Conservation (phyloP, 2,797 vertebrate species). For the Sebastes wilsoni region DNA sequence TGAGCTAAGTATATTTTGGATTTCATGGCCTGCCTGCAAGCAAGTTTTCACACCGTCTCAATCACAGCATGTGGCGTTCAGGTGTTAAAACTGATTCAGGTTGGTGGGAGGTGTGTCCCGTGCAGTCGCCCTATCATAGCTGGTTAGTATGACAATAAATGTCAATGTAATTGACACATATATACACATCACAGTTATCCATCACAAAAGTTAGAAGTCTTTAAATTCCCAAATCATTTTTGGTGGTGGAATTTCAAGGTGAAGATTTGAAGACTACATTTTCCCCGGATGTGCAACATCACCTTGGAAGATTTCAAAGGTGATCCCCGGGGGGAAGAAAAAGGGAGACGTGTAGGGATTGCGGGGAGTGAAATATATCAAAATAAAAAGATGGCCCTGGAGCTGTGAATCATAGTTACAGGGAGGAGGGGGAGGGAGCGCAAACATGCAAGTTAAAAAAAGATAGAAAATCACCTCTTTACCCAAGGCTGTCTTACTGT, state of each 20-base stretch:
- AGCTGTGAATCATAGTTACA: constrained; percentile 35
- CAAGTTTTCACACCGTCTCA: not conserved
- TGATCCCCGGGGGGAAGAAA: not conserved
- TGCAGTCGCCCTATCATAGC: not conserved
- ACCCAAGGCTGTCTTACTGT: not conserved
- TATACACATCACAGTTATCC: not conserved
- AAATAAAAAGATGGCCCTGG: constrained; percentile 37
- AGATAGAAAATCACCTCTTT: not conserved
- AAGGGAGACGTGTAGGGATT: not conserved
- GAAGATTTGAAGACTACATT: not conserved
- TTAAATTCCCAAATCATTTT: not conserved
- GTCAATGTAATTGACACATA: not conserved
- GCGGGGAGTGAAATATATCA: constrained; percentile 15
- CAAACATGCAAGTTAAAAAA: constrained; percentile 13
- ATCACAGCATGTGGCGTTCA: not conserved
- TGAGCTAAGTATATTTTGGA: not conserved
- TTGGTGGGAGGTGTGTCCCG: not conserved
- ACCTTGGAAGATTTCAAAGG: constrained; percentile 26
- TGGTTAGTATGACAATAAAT: not conserved
- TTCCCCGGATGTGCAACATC: not conserved
- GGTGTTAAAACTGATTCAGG: not conserved
- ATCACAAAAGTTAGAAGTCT: not conserved
- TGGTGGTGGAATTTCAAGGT: not conserved
- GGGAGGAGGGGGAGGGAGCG: not conserved
- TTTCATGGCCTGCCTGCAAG: not conserved